Evolutionary conservation across 1,140 invertebrate species (phyloP), one percentile per base, ranked within the genome.

Genomic region (Drosophila lacertosa): DNA sequence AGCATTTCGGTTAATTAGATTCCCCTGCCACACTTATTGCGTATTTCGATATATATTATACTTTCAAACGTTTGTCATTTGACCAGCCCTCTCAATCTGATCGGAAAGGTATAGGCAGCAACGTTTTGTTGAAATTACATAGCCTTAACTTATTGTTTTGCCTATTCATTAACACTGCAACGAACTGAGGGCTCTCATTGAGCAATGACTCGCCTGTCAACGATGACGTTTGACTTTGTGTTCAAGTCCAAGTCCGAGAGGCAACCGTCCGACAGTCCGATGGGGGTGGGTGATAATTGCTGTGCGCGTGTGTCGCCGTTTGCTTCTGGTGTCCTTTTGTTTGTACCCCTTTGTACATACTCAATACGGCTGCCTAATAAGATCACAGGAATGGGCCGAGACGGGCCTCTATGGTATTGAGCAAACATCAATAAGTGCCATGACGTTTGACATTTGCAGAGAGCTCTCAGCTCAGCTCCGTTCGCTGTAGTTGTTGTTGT

Each of bases 191-290:
- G 44, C 40, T 24, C 64, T 50, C 64, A 62, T 50, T 72, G 58
- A 54, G 67, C 69, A 84, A 84, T 81, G 82, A 84, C 81, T 55
- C 39, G 58, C 60, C 82, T 86, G 77, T 81, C 81, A 81, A 47
- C 82, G 63, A 86, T 86, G 81, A 86, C 81, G 45, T 80, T 84
- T 84, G 73, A 64, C 68, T 84, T 82, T 84, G 29, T 39, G 35
- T 22, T 39, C 11, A 35, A 24, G 7, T 5, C 5, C 13, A n/a
- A 35, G 24, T 4, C 22, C 42, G 16, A 26, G 33, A n/a, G 33
- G 69, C 55, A 66, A 24, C 9, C 4, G 22, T 62, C 13, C n/a
- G n/a, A n/a, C n/a, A n/a, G 29, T 45, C n/a, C 7, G 48, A 47
- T 47, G 58, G 66, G 66, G 66, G 66, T 68, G 65, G 71, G 75